Conservation (phyloP, 2,113 vertebrate genomes). For the Ploceus nigricollis region DNA sequence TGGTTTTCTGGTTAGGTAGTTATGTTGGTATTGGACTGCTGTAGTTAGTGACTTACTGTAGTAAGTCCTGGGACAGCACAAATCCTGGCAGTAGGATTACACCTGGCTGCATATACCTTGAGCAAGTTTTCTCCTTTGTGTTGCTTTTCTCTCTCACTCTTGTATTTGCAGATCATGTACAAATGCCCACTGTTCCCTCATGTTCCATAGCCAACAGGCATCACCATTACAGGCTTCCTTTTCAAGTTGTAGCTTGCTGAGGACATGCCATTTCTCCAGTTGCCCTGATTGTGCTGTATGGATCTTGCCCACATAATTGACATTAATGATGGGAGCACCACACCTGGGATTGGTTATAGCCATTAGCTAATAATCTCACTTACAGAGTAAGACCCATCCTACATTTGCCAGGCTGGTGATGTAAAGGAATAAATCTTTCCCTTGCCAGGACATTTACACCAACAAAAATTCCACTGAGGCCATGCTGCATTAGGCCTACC, state of each 20-base stretch:
- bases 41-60: background rate
- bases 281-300: background rate
- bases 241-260: constrained; percentile 45
- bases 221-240: constrained; percentile 39
- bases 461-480: background rate
- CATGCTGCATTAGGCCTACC: background rate
- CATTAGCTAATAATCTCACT: constrained; percentile 28
- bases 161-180: constrained; percentile 16
- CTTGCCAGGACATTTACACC: background rate
- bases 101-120: background rate
- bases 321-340: constrained; percentile 30
- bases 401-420: background rate
- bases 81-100: background rate
- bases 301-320: constrained; percentile 35
- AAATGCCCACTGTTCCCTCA: constrained; percentile 48
- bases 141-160: background rate
- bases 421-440: background rate
- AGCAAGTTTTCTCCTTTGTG: background rate
- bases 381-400: background rate
- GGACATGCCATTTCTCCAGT: background rate
- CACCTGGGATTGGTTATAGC: background rate
- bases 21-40: background rate
- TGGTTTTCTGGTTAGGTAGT: constrained; percentile 20
- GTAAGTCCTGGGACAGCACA: background rate
- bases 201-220: constrained; percentile 54